Evolutionary conservation across 2,888 invertebrate genomes (phyloP).

Genomic region (Tethea ocularis): DNA sequence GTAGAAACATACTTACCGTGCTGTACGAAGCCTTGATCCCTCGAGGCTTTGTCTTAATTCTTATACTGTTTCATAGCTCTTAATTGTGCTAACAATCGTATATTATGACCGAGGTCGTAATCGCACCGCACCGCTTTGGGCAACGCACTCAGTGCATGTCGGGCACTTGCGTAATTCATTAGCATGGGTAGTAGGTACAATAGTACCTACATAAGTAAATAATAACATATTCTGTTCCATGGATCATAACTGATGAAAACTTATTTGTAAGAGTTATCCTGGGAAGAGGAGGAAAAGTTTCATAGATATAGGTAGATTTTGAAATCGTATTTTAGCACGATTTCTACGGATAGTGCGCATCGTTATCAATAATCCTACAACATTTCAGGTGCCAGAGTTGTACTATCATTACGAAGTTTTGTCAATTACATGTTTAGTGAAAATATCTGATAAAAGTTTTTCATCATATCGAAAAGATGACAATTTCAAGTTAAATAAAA

Average conservation of each 20-base stretch:
- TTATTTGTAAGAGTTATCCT: background rate
- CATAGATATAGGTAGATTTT: too few species aligned
- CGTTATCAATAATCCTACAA: too few species aligned
- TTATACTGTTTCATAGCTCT: constrained; percentile 43
- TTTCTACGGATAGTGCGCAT: too few species aligned
- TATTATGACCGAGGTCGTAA: constrained; percentile 59
- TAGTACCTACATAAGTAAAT: background rate
- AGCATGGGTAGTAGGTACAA: constrained; percentile 28
- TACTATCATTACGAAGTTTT: too few species aligned
- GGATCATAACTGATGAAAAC: background rate
- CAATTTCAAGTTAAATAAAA: too few species aligned
- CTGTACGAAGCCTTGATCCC: constrained; percentile 59
- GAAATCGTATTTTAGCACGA: too few species aligned
- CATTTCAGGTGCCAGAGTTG: too few species aligned
- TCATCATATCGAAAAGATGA: too few species aligned
- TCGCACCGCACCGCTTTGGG: constrained; percentile 47
- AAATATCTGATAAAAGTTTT: too few species aligned
- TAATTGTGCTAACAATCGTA: constrained; percentile 75
- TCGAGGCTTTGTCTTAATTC: constrained; percentile 54
- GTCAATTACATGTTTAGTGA: too few species aligned
- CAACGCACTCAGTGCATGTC: constrained; percentile 45
- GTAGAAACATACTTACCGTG: constrained; percentile 50
- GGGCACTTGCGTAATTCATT: constrained; percentile 48
- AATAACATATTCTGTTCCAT: background rate
- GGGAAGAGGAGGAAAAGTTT: background rate